Evolutionary conservation across 2,797 vertebrate genomes (phyloP).

Genomic region (Discoglossus pictus): DNA sequence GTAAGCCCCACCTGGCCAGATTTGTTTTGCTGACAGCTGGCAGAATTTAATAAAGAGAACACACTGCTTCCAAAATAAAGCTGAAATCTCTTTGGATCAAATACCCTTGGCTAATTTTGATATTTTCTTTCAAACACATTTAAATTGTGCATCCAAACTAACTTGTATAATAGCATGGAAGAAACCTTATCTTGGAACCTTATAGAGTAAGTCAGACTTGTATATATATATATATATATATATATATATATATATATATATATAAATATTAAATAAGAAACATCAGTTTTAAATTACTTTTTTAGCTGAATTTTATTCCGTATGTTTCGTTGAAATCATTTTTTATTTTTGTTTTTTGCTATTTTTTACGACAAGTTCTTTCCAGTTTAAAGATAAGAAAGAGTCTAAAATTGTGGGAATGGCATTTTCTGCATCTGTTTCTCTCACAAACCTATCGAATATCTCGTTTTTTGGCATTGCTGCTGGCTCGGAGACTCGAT

Average conservation of each 20-base stretch:
- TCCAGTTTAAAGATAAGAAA: conserved; percentile 85
- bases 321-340: conserved; percentile 65
- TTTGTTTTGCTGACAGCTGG: conserved; percentile 85
- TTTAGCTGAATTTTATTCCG: conserved; percentile 14
- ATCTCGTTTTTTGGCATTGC: conserved; percentile 84
- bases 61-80: conserved; percentile 74
- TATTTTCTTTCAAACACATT: conserved; percentile 54
- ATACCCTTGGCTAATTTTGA: conserved; percentile 59
- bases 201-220: not conserved
- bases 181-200: conserved; percentile 17
- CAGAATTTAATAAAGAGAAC: conserved; percentile 81
- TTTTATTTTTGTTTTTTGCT: conserved; percentile 39
- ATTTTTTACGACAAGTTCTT: conserved; percentile 76
- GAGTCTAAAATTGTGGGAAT: conserved; percentile 86
- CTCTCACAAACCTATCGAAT: conserved; percentile 88
- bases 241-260: no score
- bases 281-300: conserved; percentile 75
- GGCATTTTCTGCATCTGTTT: conserved; percentile 86
- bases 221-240: not conserved
- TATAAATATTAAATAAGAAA: conserved; percentile 47
- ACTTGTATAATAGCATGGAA: not conserved
- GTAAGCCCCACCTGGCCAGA: conserved; percentile 84
- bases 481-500: conserved; percentile 77
- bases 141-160: conserved; percentile 22
- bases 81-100: conserved; percentile 70